Evolutionary conservation across 2,113 vertebrate genomes (phyloP), one percentile per base, ranked within the genome.

Genomic region (Pomatorhinus ruficollis): DNA sequence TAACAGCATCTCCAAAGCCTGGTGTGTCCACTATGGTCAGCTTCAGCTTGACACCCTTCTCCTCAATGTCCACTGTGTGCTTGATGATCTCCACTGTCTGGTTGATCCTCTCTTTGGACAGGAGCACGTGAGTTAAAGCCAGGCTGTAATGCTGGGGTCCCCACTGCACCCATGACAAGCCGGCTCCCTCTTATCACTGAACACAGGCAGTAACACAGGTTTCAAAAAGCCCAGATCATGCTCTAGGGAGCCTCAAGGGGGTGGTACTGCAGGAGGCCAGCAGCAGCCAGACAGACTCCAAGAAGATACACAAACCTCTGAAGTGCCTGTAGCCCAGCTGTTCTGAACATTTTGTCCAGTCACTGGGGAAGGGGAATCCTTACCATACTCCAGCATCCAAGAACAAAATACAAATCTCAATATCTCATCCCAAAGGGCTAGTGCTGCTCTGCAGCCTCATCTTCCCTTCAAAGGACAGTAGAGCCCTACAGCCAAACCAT

Each of bases 51-150:
- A 99, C 99, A 12, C 99, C 99, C 93, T 99, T 99, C 97, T 99
- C 99, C 79, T 99, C 99, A 3, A 99, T 99, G 98, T 99, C 99
- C 65, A 99, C 99, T 0, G 99, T 99, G 95, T 99, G 99, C 89
- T 99, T 99, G 93, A 99, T 98, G 54, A 99, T 99, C 97, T 99
- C 99, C 35, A 99, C 99, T 0, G 99, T 99, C 88, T 99, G 99
- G 96, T 97, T 99, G 93, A 99, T 99, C 25, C 99, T 99, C 96
- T 99, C 99, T 99, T 97, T 79, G 87, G 66, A 86, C 74, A 91
- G 83, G 40, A 95, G 85, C 5, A 84, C 0, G 0, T 2, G n/a
- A 93, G 52, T 93, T 82, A 91, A 93, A 91, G 69, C 9, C 81
- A 42, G 49, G 31, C 64, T 83, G 28, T 28, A 63, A 59, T 3